These are phyloP conservation scores for Scomberomorus guttatus DNA, from an alignment of 2,797 vertebrate species.

Conservation along the genomic window DNA sequence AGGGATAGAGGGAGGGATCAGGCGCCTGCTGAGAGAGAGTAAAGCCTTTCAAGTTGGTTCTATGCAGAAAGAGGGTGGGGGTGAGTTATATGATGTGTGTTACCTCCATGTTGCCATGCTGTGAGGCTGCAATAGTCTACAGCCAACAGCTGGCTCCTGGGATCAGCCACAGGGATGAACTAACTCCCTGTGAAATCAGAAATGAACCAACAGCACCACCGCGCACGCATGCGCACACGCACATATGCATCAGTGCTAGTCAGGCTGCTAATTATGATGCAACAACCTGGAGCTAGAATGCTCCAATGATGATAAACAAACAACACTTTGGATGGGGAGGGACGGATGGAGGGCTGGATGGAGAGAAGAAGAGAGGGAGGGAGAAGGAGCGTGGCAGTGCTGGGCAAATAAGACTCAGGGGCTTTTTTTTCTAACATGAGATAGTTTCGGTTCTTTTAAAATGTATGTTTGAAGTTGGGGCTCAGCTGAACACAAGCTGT, in stretches of 20 bases:
- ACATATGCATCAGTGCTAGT: conserved; percentile 37
- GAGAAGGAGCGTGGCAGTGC: conserved; percentile 55
- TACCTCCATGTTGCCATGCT: conserved; percentile 63
- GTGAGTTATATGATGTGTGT: conserved; percentile 46
- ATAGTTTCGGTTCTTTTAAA: conserved; percentile 83
- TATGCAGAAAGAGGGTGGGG: conserved; percentile 46
- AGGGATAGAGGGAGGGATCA: conserved; percentile 48
- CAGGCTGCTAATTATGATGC: conserved; percentile 76
- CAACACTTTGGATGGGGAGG: conserved; percentile 78
- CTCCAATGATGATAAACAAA: conserved; percentile 87
- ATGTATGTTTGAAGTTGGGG: conserved; percentile 84
- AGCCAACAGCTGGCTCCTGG: conserved; percentile 69
- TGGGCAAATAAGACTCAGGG: conserved; percentile 82
- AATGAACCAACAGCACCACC: conserved; percentile 58
- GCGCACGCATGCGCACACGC: conserved; percentile 29
- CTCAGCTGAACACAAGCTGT: conserved; percentile 78
- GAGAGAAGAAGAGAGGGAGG: conserved; percentile 41
- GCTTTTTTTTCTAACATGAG: conserved; percentile 78
- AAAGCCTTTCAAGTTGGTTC: conserved; percentile 71
- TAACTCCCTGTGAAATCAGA: conserved; percentile 70
- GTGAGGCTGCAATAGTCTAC: conserved; percentile 60
- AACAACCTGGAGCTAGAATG: conserved; percentile 83
- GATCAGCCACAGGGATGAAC: conserved; percentile 70
- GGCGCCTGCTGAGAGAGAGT: conserved; percentile 63
- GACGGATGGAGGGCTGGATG: conserved; percentile 59